Evolutionary conservation across 37 sponge, comb jelly and placozoan genomes (phyloP).

Genomic region (Crambe crambe): DNA sequence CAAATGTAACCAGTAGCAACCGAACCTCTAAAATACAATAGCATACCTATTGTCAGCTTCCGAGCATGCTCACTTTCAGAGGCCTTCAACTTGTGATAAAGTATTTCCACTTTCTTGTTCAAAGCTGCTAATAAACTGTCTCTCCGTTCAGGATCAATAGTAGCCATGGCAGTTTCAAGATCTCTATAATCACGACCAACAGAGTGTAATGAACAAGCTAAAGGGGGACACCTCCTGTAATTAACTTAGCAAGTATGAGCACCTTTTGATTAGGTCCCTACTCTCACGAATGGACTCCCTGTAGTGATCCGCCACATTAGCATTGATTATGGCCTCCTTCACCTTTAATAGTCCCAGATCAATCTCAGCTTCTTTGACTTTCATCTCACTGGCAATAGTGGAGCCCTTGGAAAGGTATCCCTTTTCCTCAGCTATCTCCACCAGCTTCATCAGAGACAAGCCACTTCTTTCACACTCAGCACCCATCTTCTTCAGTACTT

Average conservation of each 20-base stretch:
- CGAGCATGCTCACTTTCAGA: constrained; percentile 9
- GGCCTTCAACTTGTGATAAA: constrained; percentile 21
- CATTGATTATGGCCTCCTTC: background rate
- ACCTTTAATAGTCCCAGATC: background rate
- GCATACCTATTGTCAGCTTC: constrained; percentile 34
- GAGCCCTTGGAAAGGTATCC: background rate
- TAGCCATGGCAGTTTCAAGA: background rate
- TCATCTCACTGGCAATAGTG: background rate
- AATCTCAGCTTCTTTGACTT: background rate
- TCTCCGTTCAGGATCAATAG: background rate
- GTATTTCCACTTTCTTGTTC: constrained; percentile 32
- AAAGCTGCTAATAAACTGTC: background rate
- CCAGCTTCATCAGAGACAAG: background rate
- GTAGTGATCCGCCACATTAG: background rate
- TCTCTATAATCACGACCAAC: constrained; percentile 33
- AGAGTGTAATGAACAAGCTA: too few relatives aligned
- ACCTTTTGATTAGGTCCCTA: background rate
- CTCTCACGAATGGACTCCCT: background rate
- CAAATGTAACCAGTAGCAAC: background rate
- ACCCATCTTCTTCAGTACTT: background rate
- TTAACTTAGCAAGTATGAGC: too few relatives aligned
- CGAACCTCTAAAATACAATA: background rate
- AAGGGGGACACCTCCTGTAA: too few relatives aligned
- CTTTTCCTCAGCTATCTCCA: background rate
- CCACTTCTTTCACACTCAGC: background rate